Evolutionary conservation across 2,888 invertebrate genomes (phyloP).

Genomic region (Tenthredo notha): DNA sequence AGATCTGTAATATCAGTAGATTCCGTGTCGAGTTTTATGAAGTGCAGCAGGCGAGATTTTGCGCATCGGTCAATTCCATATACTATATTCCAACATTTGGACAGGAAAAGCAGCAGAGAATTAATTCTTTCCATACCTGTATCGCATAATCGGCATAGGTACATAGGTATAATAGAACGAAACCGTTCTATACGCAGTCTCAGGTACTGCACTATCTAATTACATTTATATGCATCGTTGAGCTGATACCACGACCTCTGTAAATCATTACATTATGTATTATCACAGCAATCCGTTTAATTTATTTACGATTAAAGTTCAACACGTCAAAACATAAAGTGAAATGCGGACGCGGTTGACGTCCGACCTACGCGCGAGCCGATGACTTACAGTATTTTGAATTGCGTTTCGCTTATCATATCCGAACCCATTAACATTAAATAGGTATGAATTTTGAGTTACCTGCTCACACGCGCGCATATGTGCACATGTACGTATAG

Average conservation of each 20-base stretch:
- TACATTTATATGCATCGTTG: background rate
- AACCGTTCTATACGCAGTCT: background rate
- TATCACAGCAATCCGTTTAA: background rate
- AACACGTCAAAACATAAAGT: conserved; percentile 23
- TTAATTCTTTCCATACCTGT: too few relatives aligned
- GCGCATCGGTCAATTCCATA: background rate
- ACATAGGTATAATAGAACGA: too few relatives aligned
- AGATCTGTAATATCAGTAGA: conserved; percentile 30
- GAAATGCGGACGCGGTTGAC: conserved; percentile 38
- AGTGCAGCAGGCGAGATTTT: background rate
- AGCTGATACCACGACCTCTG: conserved; percentile 2
- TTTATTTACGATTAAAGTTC: conserved; percentile 39
- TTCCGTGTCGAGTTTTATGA: background rate
- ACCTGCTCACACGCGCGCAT: background rate
- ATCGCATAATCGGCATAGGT: too few relatives aligned
- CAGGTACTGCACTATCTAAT: background rate
- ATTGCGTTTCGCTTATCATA: conserved; percentile 23
- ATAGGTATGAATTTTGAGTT: background rate
- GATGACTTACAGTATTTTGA: conserved; percentile 31
- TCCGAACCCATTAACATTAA: conserved; percentile 2
- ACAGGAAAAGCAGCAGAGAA: background rate
- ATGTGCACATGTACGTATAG: background rate
- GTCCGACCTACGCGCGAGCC: conserved; percentile 20
- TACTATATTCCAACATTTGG: background rate
- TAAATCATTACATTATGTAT: background rate